Base-by-base conservation (phyloP, 2,797 vertebrate genomes). In the Steatocranus sp. region DNA sequence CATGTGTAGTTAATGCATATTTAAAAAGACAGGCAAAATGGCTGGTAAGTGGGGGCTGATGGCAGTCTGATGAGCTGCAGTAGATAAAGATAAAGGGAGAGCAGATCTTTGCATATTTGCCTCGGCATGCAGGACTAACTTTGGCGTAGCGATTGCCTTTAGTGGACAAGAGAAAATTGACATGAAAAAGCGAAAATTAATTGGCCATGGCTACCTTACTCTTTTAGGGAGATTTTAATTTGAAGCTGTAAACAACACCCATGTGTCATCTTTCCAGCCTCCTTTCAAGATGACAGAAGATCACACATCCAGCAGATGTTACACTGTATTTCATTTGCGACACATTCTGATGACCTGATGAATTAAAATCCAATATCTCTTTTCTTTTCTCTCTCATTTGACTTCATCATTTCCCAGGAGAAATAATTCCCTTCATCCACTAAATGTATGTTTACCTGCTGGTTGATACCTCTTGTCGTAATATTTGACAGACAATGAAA, bases 41-140 rank as follows among this genome's bases (percentile, higher is more conserved):
- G 83, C 81, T 63, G 85, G 75, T 88, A 91, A 92, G 90, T 92
- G 89, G 46, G 46, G 43, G 83, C 81, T 86, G 86, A 93, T 92
- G 76, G 79, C 73, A 66, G 81, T 79, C 68, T 88, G 86, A 92
- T 93, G 90, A 90, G 83, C 84, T 89, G 38, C 10, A 78, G 34
- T 46, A 75, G 84, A 86, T 89, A 58, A 83, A 86, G 74, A 89
- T 38, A 25, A 86, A 79, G 18, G 27, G 76, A 73, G 82, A 81
- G 34, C 3, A 5, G 30, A 63, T 17, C 15, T 32, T 54, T 25
- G 34, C 34, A 46, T 38, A 46, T 77, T 32, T 68, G 41, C 79
- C 63, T 18, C 12, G 7, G 36, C 68, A 78, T 17, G 12, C 27
- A 36, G 54, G 41, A 61, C 77, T 61, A n/a, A 46, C 3, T 74